Conservation (phyloP, 2,888 invertebrate genomes). For the Xestia ashworthii region DNA sequence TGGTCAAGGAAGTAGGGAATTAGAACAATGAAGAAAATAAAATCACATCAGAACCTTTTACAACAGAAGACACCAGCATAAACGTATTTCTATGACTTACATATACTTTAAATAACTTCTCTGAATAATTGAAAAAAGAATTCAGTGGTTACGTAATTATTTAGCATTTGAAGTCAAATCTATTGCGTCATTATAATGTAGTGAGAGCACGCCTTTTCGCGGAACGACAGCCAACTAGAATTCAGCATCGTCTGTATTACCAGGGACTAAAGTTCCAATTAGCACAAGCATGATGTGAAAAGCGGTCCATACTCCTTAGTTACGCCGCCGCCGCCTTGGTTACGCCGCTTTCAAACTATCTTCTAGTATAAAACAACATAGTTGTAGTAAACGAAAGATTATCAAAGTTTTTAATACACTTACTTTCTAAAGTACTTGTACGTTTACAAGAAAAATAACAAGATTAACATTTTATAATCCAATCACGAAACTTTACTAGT, state of each 20-base stretch:
- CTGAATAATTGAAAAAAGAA: neutral
- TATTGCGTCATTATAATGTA: neutral
- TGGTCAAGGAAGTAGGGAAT: too few species aligned
- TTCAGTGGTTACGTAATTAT: neutral
- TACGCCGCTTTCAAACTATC: neutral
- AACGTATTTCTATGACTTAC: neutral
- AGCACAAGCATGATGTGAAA: neutral
- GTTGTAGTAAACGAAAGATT: slow-evolving; percentile 5
- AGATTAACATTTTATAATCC: slow-evolving; percentile 63
- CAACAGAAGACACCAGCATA: neutral
- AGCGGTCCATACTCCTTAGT: too few species aligned
- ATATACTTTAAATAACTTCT: neutral
- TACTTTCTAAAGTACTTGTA: slow-evolving; percentile 37
- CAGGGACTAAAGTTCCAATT: slow-evolving; percentile 19
- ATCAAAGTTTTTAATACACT: slow-evolving; percentile 36
- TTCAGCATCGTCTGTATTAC: neutral
- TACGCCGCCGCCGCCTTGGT: too few species aligned
- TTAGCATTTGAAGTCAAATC: neutral
- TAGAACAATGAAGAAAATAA: neutral
- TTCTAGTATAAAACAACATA: slow-evolving; percentile 11
- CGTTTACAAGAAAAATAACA: slow-evolving; percentile 54
- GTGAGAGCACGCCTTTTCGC: neutral
- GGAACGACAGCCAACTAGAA: neutral
- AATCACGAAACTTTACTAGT: slow-evolving; percentile 62
- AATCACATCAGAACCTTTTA: neutral